These are phyloP conservation scores for Salticus scenicus DNA, from an alignment of 2,888 invertebrate species.

Conservation along the genomic window DNA sequence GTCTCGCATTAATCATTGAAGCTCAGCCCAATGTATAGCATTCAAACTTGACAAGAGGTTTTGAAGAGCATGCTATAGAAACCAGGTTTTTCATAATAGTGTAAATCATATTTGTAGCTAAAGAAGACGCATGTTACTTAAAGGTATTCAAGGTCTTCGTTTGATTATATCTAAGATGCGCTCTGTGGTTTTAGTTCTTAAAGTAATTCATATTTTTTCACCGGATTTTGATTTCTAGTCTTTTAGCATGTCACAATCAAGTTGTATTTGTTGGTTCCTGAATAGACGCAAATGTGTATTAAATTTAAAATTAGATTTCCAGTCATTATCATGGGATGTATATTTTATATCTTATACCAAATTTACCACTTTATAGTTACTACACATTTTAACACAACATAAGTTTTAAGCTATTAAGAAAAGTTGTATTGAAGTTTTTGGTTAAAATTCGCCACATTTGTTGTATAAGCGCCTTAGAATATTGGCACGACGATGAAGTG, in stretches of 20 bases:
- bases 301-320: no score
- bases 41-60: conserved; percentile 37
- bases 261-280: neutral
- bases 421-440: no score
- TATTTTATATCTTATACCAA: no score
- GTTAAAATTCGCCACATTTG: no score
- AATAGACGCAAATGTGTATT: no score
- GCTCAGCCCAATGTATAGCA: neutral
- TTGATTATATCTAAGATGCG: conserved; percentile 8
- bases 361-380: no score
- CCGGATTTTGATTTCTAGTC: neutral
- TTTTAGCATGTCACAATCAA: neutral
- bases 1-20: conserved; percentile 25
- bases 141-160: conserved; percentile 21
- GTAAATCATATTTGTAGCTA: neutral
- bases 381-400: no score
- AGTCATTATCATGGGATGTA: no score
- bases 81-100: conserved; percentile 25
- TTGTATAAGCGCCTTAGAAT: no score
- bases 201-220: neutral
- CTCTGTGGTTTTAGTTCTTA: neutral
- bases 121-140: conserved; percentile 17
- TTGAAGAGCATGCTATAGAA: conserved; percentile 32
- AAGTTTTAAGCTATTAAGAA: no score
- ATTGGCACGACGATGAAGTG: no score